Evolutionary conservation across 2,888 invertebrate genomes (phyloP).

Genomic region (Lucinisca nassula): DNA sequence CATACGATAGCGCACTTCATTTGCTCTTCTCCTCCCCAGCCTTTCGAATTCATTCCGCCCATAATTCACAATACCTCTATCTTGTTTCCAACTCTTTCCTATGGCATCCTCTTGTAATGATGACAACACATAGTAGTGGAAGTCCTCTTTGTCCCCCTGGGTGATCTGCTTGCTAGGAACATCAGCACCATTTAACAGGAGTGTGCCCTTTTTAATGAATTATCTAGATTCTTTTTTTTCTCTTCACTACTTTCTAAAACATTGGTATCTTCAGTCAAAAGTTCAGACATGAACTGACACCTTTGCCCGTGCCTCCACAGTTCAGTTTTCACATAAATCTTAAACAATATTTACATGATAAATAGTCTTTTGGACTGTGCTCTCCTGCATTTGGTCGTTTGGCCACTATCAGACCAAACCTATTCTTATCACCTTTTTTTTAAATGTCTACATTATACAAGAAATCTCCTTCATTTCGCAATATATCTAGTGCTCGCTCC

Average conservation of each 20-base stretch:
- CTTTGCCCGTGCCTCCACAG: conserved; percentile 40
- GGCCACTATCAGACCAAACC: conserved; percentile 24
- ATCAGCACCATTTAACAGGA: conserved; percentile 1
- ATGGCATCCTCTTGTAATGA: neutral
- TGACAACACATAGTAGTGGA: neutral
- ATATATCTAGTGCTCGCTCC: conserved; percentile 11
- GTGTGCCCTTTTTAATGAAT: neutral
- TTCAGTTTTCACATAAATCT: conserved; percentile 41
- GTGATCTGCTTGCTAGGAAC: neutral
- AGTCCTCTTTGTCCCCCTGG: neutral
- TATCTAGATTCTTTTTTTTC: neutral
- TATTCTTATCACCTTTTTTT: neutral
- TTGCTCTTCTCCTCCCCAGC: conserved; percentile 10
- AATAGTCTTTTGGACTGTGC: conserved; percentile 24
- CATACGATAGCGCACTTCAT: conserved; percentile 27
- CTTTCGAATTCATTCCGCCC: conserved; percentile 18
- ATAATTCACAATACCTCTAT: conserved; percentile 8
- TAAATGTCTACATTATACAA: conserved; percentile 26
- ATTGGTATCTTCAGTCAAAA: neutral
- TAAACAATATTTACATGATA: conserved; percentile 42
- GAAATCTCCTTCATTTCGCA: conserved; percentile 49
- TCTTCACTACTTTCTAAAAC: neutral
- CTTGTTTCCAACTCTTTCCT: conserved; percentile 4
- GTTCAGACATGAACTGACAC: neutral
- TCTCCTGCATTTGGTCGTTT: conserved; percentile 6